Base-by-base conservation (phyloP, 1,140 invertebrate genomes). In the Ips nitidus region DNA sequence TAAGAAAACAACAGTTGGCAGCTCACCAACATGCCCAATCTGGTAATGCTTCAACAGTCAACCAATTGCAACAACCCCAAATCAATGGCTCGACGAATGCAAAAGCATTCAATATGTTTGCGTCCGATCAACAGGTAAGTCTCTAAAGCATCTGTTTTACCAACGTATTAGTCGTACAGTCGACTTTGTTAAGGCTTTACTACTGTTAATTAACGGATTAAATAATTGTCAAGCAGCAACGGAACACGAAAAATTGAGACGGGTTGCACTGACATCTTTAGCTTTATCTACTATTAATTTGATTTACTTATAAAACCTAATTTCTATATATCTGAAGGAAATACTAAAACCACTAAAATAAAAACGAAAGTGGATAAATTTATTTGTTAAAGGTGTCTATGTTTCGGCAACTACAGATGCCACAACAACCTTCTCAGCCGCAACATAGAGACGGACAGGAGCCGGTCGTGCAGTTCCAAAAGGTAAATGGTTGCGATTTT, bases 1-100 rank as follows among this genome's bases (percentile, higher is more conserved):
- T 84, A 75, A 76, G 78, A 0, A 75, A 81, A 4, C 83, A 83
- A 66, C 79, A 80, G 37, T 76, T 76, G 62, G 71, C 71, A 68
- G 73, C 52, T n/a, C 76, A 75, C 66, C 77, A 80, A 61, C 78
- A 78, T 57, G 71, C 73, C 36, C 76, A 76, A 80, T 22, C 7
- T 8, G 45, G 7, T 1, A 50, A 8, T 50, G 7, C 45, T 50
- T 22, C 45, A 6, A 50, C 45, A 6, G 81, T 80, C 80, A 71
- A 75, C 59, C 77, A 74, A 72, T 80, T 80, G 66, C 71, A 53
- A 50, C 70, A 75, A 40, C 22, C 22, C 22, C 62, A 66, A 62
- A 38, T 47, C 52, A 71, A 68, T 60, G 50, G 22, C 3, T 50
- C 63, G 3, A 67, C 71, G 56, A 56, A 64, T 43, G 59, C 69